These are phyloP conservation scores for Egretta garzetta DNA, from an alignment of 2,113 vertebrate genomes.

Conservation along the genomic window DNA sequence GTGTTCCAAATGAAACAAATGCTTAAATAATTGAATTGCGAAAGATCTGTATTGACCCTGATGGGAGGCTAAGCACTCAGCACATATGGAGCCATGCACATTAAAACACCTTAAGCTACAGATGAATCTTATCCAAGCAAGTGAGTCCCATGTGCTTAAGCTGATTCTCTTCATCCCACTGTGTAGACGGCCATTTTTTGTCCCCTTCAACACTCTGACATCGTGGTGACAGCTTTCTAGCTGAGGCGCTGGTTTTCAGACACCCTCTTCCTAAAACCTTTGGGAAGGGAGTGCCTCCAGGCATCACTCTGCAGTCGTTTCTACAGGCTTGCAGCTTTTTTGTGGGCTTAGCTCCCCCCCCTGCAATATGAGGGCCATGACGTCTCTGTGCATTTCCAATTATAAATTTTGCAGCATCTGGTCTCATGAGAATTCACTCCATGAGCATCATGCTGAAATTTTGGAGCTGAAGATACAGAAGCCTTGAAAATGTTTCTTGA, in stretches of 20 bases:
- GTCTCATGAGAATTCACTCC: neutral
- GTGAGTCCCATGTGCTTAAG: neutral
- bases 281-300: neutral
- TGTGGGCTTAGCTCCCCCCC: neutral
- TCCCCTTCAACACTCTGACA: neutral
- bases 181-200: neutral
- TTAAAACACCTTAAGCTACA: neutral
- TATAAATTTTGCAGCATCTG: slow-evolving; percentile 25
- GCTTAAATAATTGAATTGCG: neutral
- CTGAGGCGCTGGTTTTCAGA: neutral
- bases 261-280: neutral
- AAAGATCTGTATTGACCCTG: neutral
- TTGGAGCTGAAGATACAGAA: neutral
- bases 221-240: neutral
- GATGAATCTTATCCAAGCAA: neutral
- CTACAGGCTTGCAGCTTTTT: neutral
- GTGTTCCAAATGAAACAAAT: neutral
- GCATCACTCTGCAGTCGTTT: neutral
- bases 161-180: neutral
- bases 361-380: neutral
- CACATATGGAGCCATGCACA: neutral
- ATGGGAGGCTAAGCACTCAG: neutral
- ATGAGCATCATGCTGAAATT: neutral
- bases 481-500: neutral
- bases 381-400: neutral